Evolutionary conservation across 2,113 vertebrate species (phyloP).

Genomic region (Genyomyrus donnyi): DNA sequence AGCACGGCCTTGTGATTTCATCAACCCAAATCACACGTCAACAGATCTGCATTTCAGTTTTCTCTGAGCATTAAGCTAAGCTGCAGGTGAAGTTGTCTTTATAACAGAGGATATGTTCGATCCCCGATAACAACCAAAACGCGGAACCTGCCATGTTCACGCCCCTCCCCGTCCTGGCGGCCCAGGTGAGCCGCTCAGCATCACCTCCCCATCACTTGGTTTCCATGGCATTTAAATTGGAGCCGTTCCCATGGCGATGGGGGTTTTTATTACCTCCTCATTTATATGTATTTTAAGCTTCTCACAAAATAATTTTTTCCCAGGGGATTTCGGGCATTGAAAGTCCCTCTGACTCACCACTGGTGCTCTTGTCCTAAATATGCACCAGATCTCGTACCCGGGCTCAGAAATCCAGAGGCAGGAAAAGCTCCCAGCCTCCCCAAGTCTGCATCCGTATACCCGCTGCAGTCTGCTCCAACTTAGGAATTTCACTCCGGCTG

Average conservation of each 20-base stretch:
- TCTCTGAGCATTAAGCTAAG: neutral
- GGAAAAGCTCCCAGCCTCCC: neutral
- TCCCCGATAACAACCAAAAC: neutral
- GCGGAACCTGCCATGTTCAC: neutral
- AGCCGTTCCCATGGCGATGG: conserved; percentile 37
- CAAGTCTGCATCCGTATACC: neutral
- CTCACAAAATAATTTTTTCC: conserved; percentile 12
- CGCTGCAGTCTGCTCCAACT: neutral
- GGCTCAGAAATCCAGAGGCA: neutral
- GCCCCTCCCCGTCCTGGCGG: neutral
- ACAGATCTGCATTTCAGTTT: neutral
- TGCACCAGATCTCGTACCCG: neutral
- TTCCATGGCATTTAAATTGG: neutral
- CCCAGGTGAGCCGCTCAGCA: neutral
- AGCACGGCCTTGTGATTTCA: neutral
- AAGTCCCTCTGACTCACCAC: conserved; percentile 34
- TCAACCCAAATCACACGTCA: neutral
- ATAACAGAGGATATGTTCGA: neutral
- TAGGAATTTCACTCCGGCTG: neutral
- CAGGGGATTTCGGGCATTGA: conserved; percentile 20
- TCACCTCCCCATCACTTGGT: neutral
- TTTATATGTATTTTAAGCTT: conserved; percentile 32
- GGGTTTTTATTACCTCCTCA: conserved; percentile 37
- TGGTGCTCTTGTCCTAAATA: neutral
- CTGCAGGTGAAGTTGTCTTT: neutral